Conservation (phyloP, 2,888 invertebrate species). For the Oeneis ivallda region DNA sequence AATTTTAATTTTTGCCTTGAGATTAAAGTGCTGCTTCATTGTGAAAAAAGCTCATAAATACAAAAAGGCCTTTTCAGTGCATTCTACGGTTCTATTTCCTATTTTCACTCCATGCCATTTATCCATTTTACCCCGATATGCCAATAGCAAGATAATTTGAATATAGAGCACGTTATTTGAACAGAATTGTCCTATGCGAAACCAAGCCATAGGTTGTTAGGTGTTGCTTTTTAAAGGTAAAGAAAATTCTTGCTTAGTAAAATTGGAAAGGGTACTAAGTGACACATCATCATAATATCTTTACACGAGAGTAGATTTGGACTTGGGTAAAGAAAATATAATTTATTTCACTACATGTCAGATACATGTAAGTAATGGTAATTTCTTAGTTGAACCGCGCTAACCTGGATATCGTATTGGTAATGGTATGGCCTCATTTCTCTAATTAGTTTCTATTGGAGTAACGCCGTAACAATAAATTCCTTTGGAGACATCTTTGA, state of each 20-base stretch:
- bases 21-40: neutral
- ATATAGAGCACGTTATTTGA: conserved; percentile 18
- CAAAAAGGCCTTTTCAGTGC: conserved; percentile 9
- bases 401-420: neutral
- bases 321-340: no score
- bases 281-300: neutral
- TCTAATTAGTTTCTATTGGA: neutral
- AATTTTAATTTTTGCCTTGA: neutral
- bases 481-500: neutral
- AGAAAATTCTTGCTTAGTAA: neutral
- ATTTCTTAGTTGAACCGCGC: neutral
- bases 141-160: conserved; percentile 20
- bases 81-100: conserved; percentile 16
- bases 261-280: neutral
- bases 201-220: neutral
- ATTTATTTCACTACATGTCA: neutral
- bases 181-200: neutral
- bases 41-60: conserved; percentile 4
- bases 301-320: no score
- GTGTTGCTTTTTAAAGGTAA: conserved; percentile 2
- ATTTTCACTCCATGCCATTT: conserved; percentile 16
- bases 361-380: neutral
- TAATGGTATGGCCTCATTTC: neutral
- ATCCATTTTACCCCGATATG: conserved; percentile 19
- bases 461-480: neutral